Conservation (phyloP, 2,888 invertebrate genomes). For the Anoplius nigerrimus region DNA sequence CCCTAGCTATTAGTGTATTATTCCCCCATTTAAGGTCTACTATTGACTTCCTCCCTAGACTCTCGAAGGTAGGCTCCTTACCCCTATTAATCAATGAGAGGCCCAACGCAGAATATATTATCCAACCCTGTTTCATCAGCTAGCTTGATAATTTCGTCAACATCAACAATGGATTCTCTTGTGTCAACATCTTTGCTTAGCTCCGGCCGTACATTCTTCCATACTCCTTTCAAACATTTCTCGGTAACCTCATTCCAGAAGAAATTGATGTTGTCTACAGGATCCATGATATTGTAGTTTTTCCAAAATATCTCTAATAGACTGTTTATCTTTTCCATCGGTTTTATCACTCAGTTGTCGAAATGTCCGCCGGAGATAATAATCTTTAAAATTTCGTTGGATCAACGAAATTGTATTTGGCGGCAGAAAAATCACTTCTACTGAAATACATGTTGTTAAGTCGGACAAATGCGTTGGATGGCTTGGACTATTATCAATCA, state of each 20-base stretch:
- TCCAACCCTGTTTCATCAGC: background rate
- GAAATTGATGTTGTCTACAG: constrained; percentile 37
- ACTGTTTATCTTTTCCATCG: constrained; percentile 13
- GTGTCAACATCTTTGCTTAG: too few species aligned
- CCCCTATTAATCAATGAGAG: too few species aligned
- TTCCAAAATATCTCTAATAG: constrained; percentile 40
- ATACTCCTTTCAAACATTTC: too few species aligned
- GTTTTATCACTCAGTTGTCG: constrained; percentile 29
- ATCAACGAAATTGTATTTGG: constrained; percentile 1
- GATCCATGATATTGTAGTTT: constrained; percentile 41
- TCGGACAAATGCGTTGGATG: constrained; percentile 29
- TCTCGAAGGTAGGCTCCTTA: too few species aligned
- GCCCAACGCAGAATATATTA: too few species aligned
- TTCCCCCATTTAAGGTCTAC: too few species aligned
- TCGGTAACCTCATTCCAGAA: constrained; percentile 41
- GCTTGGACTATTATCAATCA: constrained; percentile 49
- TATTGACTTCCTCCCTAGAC: too few species aligned
- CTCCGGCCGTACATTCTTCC: too few species aligned
- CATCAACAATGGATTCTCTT: background rate
- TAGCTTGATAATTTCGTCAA: background rate
- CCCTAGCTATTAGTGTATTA: too few species aligned
- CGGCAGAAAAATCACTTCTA: constrained; percentile 1
- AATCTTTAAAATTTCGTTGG: constrained; percentile 49
- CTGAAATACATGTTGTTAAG: background rate
- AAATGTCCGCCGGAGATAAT: constrained; percentile 37